These are phyloP conservation scores for Cavia porcellus DNA, from an alignment of 2,113 vertebrate genomes.

Conservation along the genomic window DNA sequence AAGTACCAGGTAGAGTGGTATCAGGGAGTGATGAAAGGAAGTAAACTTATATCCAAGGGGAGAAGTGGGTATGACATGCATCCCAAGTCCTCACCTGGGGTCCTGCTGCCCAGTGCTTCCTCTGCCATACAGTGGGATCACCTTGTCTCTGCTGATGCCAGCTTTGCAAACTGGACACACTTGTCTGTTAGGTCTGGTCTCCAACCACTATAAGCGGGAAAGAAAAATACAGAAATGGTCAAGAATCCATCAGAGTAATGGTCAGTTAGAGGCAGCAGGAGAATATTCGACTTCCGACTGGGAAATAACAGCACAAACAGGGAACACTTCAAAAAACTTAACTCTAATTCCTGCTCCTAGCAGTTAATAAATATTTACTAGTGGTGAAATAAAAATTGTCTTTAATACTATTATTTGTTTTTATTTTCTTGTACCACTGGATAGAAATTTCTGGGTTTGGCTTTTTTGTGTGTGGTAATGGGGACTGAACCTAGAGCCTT, in stretches of 20 bases:
- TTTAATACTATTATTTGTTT: constrained; percentile 54
- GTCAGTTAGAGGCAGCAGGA: background rate
- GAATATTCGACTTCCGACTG: background rate
- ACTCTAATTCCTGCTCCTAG: constrained; percentile 8
- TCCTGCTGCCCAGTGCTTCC: constrained; percentile 98
- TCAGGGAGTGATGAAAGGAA: background rate
- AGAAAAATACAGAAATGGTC: background rate
- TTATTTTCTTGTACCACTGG: background rate
- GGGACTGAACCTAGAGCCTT: background rate
- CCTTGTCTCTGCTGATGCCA: constrained; percentile 98
- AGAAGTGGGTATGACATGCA: background rate
- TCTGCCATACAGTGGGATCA: constrained; percentile 97
- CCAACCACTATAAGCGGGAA: constrained; percentile 93
- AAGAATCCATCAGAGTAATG: background rate
- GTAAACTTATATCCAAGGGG: background rate
- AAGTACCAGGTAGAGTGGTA: background rate
- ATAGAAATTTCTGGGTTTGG: background rate
- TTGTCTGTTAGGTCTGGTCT: constrained; percentile 97
- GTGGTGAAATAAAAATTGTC: constrained; percentile 54
- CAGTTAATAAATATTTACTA: constrained; percentile 63
- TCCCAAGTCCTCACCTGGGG: constrained; percentile 91
- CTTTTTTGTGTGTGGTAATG: background rate
- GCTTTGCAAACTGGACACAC: constrained; percentile 99
- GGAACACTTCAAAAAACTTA: background rate
- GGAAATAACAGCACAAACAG: background rate